Evolutionary conservation across 2,113 vertebrate genomes (phyloP).

Genomic region (Todiramphus chloris): DNA sequence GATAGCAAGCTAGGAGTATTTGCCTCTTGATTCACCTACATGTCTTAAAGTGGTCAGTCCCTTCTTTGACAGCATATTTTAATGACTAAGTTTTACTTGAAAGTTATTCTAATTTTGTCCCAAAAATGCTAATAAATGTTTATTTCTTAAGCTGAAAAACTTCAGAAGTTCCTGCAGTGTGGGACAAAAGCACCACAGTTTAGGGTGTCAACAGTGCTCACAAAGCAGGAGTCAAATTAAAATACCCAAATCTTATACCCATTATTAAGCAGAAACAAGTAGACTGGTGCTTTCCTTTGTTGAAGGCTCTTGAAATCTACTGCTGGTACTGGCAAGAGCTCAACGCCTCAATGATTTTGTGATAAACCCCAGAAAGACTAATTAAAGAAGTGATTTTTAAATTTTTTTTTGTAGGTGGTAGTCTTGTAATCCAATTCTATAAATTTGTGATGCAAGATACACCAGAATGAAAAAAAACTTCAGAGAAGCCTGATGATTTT

Average conservation of each 20-base stretch:
- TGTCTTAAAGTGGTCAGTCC: background rate
- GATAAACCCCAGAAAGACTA: background rate
- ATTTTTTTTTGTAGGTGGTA: background rate
- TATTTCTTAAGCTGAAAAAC: conserved; percentile 48
- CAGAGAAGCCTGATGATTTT: background rate
- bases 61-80: background rate
- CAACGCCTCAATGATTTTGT: background rate
- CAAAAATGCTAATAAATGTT: background rate
- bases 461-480: background rate
- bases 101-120: conserved; percentile 27
- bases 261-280: conserved; percentile 27
- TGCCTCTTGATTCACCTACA: background rate
- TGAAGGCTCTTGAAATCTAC: background rate
- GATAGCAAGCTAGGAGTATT: background rate
- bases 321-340: background rate
- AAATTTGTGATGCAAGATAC: rapidly evolving
- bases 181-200: conserved; percentile 15
- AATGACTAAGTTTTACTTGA: background rate
- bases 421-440: background rate
- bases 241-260: conserved; percentile 1
- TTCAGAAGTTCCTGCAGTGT: conserved; percentile 15
- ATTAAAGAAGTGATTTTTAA: background rate
- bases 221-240: conserved; percentile 29
- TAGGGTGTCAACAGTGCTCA: conserved; percentile 31
- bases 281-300: background rate